These are phyloP conservation scores for Entelurus aequoreus DNA, from an alignment of 2,113 vertebrate genomes.

Conservation along the genomic window DNA sequence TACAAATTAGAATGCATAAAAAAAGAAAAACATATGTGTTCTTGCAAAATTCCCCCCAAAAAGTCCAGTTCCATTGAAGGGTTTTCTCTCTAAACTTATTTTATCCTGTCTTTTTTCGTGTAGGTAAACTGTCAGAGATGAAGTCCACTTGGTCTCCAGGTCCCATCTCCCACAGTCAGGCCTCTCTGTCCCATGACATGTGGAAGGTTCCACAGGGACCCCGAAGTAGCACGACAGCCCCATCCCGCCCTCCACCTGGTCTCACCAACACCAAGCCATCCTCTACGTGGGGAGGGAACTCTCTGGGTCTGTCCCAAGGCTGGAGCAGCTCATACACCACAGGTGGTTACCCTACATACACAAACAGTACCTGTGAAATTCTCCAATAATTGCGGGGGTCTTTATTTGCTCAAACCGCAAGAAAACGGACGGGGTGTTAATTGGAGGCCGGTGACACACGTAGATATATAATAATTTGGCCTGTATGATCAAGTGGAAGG, in stretches of 20 bases:
- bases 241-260: constrained; percentile 90
- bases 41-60: too few relatives aligned
- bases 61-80: not conserved
- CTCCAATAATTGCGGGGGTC: too few relatives aligned
- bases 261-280: constrained; percentile 91
- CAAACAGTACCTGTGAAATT: too few relatives aligned
- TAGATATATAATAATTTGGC: too few relatives aligned
- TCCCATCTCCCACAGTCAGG: constrained; percentile 88
- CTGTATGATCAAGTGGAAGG: too few relatives aligned
- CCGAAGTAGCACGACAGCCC: constrained; percentile 84
- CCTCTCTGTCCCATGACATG: constrained; percentile 90
- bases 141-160: constrained; percentile 95
- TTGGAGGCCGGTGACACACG: too few relatives aligned
- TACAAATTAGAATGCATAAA: too few relatives aligned
- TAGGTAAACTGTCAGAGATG: constrained; percentile 95
- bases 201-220: constrained; percentile 89
- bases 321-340: constrained; percentile 96
- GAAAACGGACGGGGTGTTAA: too few relatives aligned
- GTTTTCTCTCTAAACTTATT: not conserved
- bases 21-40: too few relatives aligned
- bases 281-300: constrained; percentile 90
- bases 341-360: constrained; percentile 31
- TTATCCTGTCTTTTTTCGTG: not conserved
- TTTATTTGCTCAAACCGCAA: too few relatives aligned
- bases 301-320: constrained; percentile 78